Evolutionary conservation across 2,888 invertebrate genomes (phyloP).

Genomic region (Myathropa florea): DNA sequence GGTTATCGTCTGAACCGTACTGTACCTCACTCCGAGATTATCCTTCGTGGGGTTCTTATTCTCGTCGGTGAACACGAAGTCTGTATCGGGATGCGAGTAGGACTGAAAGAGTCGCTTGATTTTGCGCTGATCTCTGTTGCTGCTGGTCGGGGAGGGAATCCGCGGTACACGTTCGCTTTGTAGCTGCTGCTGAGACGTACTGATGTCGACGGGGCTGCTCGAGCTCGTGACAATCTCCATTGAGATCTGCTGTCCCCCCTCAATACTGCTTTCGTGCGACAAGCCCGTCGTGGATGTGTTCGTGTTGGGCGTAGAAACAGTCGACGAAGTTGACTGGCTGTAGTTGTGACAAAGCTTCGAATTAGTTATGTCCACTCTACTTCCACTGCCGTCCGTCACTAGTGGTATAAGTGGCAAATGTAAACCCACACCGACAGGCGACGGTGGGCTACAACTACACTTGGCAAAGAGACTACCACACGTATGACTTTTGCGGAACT

Average conservation of each 20-base stretch:
- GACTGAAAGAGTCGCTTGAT: slow-evolving; percentile 74
- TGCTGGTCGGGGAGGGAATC: slow-evolving; percentile 46
- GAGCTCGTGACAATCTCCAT: slow-evolving; percentile 59
- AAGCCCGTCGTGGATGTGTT: slow-evolving; percentile 59
- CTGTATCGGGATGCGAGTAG: slow-evolving; percentile 77
- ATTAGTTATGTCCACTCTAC: slow-evolving; percentile 26
- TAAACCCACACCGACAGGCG: slow-evolving; percentile 43
- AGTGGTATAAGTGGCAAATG: slow-evolving; percentile 52
- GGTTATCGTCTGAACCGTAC: slow-evolving; percentile 71
- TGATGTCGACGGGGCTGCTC: slow-evolving; percentile 52
- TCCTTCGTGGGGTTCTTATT: slow-evolving; percentile 75
- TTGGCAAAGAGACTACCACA: slow-evolving; percentile 78
- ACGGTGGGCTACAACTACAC: slow-evolving; percentile 74
- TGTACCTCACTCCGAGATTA: slow-evolving; percentile 27
- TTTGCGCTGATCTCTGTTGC: slow-evolving; percentile 64
- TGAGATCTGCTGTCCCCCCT: slow-evolving; percentile 51
- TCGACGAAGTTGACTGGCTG: slow-evolving; percentile 64
- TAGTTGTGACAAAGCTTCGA: slow-evolving; percentile 60
- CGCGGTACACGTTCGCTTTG: slow-evolving; percentile 55
- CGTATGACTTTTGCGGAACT: slow-evolving; percentile 77
- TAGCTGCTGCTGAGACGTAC: slow-evolving; percentile 50
- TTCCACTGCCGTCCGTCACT: slow-evolving; percentile 17
- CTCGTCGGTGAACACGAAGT: slow-evolving; percentile 76
- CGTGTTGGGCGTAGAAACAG: slow-evolving; percentile 63
- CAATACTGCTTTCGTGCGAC: slow-evolving; percentile 64